Conservation (phyloP, 2,888 invertebrate species). For the Acronicta aceris region DNA sequence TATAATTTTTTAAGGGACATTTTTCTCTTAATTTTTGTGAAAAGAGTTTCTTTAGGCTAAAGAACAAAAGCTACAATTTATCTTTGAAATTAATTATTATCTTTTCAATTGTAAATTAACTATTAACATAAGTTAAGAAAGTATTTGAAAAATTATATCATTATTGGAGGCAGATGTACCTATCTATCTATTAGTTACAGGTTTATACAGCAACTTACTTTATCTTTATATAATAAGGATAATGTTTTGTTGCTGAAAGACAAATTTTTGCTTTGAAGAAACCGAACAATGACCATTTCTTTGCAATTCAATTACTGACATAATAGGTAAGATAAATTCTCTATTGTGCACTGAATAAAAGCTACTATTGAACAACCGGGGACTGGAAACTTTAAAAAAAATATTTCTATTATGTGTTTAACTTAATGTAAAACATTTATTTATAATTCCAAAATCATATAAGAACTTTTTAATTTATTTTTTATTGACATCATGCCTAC, state of each 20-base stretch:
- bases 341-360: slow-evolving; percentile 33
- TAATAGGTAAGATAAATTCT: slow-evolving; percentile 24
- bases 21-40: slow-evolving; percentile 18
- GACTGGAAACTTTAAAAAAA: slow-evolving; percentile 13
- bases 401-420: slow-evolving; percentile 10
- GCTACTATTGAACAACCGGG: slow-evolving; percentile 23
- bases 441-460: not conserved
- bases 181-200: not conserved
- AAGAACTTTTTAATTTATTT: not conserved
- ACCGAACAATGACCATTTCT: slow-evolving; percentile 26
- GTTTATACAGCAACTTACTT: not conserved
- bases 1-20: slow-evolving; percentile 29
- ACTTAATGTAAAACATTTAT: not conserved
- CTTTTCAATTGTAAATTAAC: not conserved
- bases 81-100: slow-evolving; percentile 1
- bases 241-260: slow-evolving; percentile 21
- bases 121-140: not conserved
- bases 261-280: slow-evolving; percentile 22
- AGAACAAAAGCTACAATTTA: not conserved
- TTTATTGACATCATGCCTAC: not conserved
- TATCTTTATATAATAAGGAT: slow-evolving; percentile 11
- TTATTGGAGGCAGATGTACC: not conserved
- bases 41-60: not conserved
- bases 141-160: not conserved
- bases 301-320: slow-evolving; percentile 34